phyloP scores from a whole-genome alignment of 2,113 vertebrate species.

The human (Homo sapiens) region GRCh38 chr7:149850501-149851000 shows the following conservation, averaged over 20 bases:
- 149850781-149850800: background rate
- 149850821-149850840: background rate
- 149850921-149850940: background rate
- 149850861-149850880: background rate
- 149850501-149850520: background rate
- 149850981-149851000: accelerated
- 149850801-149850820: background rate
- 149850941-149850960: background rate
- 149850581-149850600: accelerated
- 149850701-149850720: background rate
- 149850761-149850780: background rate
- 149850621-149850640: background rate
- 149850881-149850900: background rate
- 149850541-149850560: background rate
- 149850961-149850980: background rate
- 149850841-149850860: background rate
- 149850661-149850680: background rate
- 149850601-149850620: background rate
- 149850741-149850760: background rate
- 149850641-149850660: background rate
- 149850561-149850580: background rate
- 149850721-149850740: background rate
- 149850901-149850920: background rate
- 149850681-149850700: background rate
- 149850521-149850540: background rate